Evolutionary conservation across 2,797 vertebrate species (phyloP), one percentile per base, ranked within the genome.

Genomic region (Brachyrhaphis roseni): DNA sequence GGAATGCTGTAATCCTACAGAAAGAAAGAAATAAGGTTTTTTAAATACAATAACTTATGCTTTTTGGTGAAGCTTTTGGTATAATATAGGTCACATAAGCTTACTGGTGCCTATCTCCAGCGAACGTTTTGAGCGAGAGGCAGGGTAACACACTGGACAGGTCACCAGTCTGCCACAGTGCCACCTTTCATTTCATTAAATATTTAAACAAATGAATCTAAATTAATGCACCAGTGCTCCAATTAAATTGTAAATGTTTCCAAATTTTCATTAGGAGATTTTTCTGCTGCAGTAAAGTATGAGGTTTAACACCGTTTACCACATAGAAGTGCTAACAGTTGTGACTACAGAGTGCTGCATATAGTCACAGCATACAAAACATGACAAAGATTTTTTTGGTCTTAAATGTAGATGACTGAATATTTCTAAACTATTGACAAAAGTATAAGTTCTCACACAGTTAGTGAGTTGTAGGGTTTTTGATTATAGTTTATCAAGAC

Each of bases 1-100:
- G 96, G 96, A 75, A 97, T 45, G 84, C 95, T 97, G 87, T 99
- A 99, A 93, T 99, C 98, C 98, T 99, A 72, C 41, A 77, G 3
- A 51, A 57, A 47, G 53, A 73, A 16, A 75, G 51, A 41, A 55
- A n/a, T 0, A 20, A 3, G 18, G 23, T 39, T 68, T 74, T 41
- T 74, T 28, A 72, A 45, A 28, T 28, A 16, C 26, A 8, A 16
- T n/a, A 28, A 45, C n/a, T n/a, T n/a, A 23, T 6, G 8, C 34
- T 16, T 31, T 34, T 62, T 31, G 26, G 4, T 13, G 13, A 62
- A 16, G 15, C 57, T 15, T 34, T 16, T 62, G 62, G 2, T 39
- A 11, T 20, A 36, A 68, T 26, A 12, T 68, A 41, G 26, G 5
- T 70, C 11, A n/a, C 41, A n/a, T 45, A 45, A 7, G 26, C 39